phyloP scores from a whole-genome alignment of 2,797 vertebrate genomes.

The Macroramphosus scolopax region DNA sequence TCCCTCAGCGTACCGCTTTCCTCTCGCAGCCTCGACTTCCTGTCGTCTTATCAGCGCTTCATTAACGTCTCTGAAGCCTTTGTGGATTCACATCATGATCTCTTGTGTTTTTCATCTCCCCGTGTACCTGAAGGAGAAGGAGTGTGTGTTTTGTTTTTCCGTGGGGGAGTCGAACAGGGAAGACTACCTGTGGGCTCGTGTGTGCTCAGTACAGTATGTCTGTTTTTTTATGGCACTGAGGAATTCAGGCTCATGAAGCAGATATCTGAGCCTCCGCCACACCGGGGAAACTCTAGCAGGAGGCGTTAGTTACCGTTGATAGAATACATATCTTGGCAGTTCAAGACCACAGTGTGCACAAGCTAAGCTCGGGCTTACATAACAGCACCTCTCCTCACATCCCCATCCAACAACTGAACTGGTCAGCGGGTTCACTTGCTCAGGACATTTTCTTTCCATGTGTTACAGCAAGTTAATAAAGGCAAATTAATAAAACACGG shows the following conservation, averaged over 20 bases:
- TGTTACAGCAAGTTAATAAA: background rate
- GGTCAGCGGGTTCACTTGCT: conserved; percentile 41
- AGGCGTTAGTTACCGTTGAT: conserved; percentile 39
- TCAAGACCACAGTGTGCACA: conserved; percentile 26
- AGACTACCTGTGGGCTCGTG: conserved; percentile 21
- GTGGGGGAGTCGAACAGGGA: conserved; percentile 30
- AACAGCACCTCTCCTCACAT: conserved; percentile 45
- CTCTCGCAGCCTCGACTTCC: conserved; percentile 20
- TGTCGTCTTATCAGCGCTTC: conserved; percentile 10
- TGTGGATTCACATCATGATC: too few relatives aligned
- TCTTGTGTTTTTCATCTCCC: too few relatives aligned
- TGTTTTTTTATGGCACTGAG: conserved; percentile 21
- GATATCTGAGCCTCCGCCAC: conserved; percentile 35
- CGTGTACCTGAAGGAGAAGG: too few relatives aligned
- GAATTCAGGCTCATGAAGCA: conserved; percentile 47
- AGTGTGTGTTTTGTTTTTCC: conserved; percentile 44
- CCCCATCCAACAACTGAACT: conserved; percentile 31
- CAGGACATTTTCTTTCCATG: conserved; percentile 6
- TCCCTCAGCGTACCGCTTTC: conserved; percentile 17
- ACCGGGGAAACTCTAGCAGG: conserved; percentile 31
- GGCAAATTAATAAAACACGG: conserved; percentile 2
- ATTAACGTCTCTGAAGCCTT: too few relatives aligned
- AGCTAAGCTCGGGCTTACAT: conserved; percentile 48
- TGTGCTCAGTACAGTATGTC: too few relatives aligned
- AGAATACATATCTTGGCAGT: conserved; percentile 56